These are phyloP conservation scores for Steinernema hermaphroditum DNA, from an alignment of 2,888 invertebrate species.

Conservation along the genomic window DNA sequence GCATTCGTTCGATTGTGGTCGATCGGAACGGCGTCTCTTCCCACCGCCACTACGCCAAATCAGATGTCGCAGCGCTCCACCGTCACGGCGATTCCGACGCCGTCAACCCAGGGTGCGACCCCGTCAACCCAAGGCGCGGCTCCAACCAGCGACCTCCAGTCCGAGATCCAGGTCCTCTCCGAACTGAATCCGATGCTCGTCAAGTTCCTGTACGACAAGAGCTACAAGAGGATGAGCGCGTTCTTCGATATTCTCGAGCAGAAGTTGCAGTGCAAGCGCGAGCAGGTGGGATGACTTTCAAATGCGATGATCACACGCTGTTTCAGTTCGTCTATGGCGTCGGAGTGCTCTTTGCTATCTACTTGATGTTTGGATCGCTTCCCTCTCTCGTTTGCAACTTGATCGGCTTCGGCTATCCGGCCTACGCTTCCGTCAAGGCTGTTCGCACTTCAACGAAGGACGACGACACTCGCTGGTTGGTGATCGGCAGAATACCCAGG, in stretches of 20 bases:
- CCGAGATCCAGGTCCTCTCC: slow-evolving; percentile 11
- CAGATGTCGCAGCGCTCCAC: slow-evolving; percentile 27
- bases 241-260: no score
- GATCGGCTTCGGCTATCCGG: slow-evolving; percentile 52
- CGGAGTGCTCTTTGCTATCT: slow-evolving; percentile 37
- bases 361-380: slow-evolving; percentile 44
- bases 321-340: slow-evolving; percentile 44
- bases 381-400: slow-evolving; percentile 69
- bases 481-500: no score
- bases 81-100: no score
- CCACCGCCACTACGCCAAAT: not conserved
- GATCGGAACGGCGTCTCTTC: slow-evolving; percentile 17
- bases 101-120: no score
- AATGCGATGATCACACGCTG: not conserved
- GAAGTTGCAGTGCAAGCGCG: no score
- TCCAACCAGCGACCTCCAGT: not conserved
- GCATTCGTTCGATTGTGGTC: no score
- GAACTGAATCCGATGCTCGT: slow-evolving; percentile 30
- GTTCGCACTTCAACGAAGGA: slow-evolving; percentile 70
- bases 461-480: slow-evolving; percentile 75
- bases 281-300: slow-evolving; percentile 34
- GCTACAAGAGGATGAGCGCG: not conserved
- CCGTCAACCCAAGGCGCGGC: not conserved
- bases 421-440: slow-evolving; percentile 66
- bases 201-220: slow-evolving; percentile 34